A percentile compares a stretch with the other conserved stretches of the same genome.
phyloP scores from a whole-genome alignment of 2,888 invertebrate genomes.

The Cyclophora punctaria region DNA sequence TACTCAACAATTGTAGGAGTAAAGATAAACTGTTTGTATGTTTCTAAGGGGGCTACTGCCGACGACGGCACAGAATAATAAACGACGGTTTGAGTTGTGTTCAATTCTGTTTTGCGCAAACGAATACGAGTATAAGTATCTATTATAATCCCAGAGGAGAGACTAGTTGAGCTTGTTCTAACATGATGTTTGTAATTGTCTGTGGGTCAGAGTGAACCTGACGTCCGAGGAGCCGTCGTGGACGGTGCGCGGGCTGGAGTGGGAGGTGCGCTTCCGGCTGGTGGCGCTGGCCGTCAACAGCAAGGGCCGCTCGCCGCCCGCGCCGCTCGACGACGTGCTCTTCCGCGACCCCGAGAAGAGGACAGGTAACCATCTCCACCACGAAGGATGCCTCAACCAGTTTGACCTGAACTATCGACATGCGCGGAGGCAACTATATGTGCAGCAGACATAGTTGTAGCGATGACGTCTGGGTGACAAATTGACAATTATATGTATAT shows the following conservation, averaged over 20 bases:
- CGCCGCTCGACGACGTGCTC: conserved; percentile 83
- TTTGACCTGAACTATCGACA: too few relatives aligned
- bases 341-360: conserved; percentile 87
- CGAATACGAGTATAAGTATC: too few relatives aligned
- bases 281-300: conserved; percentile 86
- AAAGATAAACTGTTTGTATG: conserved; percentile 1
- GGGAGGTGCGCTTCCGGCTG: conserved; percentile 85
- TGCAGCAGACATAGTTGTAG: background rate
- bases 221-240: conserved; percentile 81
- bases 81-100: too few relatives aligned
- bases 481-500: background rate
- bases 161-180: background rate
- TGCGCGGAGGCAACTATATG: background rate
- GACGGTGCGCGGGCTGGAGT: conserved; percentile 85
- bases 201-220: conserved; percentile 73
- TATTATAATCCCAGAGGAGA: too few relatives aligned
- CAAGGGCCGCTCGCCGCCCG: conserved; percentile 85
- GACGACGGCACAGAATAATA: too few relatives aligned
- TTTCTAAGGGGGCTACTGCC: background rate
- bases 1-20: conserved; percentile 2
- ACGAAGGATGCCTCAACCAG: too few relatives aligned
- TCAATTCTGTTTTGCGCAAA: too few relatives aligned
- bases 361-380: conserved; percentile 68
- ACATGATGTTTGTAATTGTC: background rate
- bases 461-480: too few relatives aligned